These are phyloP conservation scores for Helicorthomorpha holstii DNA, from an alignment of 1,140 invertebrate genomes.

Conservation along the genomic window DNA sequence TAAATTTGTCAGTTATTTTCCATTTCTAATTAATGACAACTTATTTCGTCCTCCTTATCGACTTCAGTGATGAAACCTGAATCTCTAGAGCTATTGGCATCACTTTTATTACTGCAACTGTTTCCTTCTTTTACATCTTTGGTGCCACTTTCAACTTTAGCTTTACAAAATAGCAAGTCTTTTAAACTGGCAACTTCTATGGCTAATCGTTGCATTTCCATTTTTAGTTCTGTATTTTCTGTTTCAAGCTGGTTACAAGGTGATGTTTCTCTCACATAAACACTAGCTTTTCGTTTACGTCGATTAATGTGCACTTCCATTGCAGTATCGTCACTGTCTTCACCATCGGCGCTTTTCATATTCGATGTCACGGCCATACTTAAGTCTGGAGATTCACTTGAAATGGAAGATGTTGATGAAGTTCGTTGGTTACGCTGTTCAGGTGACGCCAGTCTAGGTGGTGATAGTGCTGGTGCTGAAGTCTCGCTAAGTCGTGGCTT, in stretches of 20 bases:
- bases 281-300: conserved; percentile 8
- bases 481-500: conserved; percentile 68
- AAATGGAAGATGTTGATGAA: no score
- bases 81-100: no score
- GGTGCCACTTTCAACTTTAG: neutral
- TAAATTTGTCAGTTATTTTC: no score
- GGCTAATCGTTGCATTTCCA: conserved; percentile 66
- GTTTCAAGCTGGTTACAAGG: conserved; percentile 17
- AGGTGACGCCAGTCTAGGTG: conserved; percentile 17
- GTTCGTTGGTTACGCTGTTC: no score
- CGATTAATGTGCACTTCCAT: conserved; percentile 8
- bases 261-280: conserved; percentile 7
- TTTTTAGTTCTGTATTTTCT: conserved; percentile 54
- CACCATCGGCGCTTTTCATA: conserved; percentile 6
- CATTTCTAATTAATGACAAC: no score
- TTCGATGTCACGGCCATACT: no score
- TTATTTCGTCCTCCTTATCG: no score
- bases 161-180: conserved; percentile 24
- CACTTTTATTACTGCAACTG: no score
- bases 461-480: conserved; percentile 16
- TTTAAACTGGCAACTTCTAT: conserved; percentile 82
- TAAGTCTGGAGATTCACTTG: no score
- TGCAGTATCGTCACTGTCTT: conserved; percentile 10
- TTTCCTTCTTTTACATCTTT: no score
- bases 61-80: no score